Evolutionary conservation across 1,140 invertebrate genomes (phyloP).

Genomic region (Hyposmocoma kahamanoa): DNA sequence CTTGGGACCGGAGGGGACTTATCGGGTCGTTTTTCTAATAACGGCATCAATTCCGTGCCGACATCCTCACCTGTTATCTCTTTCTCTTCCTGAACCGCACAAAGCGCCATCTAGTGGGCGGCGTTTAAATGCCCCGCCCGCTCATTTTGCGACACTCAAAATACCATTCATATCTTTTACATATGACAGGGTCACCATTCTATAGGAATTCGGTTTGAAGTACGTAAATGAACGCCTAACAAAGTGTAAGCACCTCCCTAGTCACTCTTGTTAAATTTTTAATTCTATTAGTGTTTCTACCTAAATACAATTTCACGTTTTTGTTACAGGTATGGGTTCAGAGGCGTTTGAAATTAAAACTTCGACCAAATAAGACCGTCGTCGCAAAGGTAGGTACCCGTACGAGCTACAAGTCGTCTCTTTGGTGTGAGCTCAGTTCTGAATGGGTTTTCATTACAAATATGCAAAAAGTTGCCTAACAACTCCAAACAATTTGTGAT

Average conservation of each 20-base stretch:
- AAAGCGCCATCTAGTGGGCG: constrained; percentile 22
- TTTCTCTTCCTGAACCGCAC: constrained; percentile 33
- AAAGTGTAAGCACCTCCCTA: constrained; percentile 24
- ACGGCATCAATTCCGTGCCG: constrained; percentile 35
- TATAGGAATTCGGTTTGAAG: constrained; percentile 21
- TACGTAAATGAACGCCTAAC: constrained; percentile 29
- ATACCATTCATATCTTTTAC: constrained; percentile 27
- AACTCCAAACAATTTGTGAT: constrained; percentile 20
- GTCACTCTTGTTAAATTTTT: constrained; percentile 27
- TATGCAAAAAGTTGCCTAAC: constrained; percentile 31
- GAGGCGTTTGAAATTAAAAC: constrained; percentile 2
- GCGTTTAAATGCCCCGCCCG: constrained; percentile 21
- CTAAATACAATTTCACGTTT: constrained; percentile 18
- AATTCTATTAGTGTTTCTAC: constrained; percentile 23
- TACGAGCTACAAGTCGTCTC: constrained; percentile 17
- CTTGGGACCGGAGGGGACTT: constrained; percentile 37
- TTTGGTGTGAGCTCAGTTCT: constrained; percentile 23
- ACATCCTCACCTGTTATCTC: constrained; percentile 40
- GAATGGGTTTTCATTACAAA: constrained; percentile 16
- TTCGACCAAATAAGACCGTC: constrained; percentile 8
- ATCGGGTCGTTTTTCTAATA: constrained; percentile 44
- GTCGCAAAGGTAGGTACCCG: constrained; percentile 9
- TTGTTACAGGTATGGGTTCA: constrained; percentile 30
- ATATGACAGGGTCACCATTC: constrained; percentile 17
- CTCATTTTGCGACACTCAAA: constrained; percentile 31